Evolutionary conservation across 2,888 invertebrate species (phyloP).

Genomic region (Tholera decimalis): DNA sequence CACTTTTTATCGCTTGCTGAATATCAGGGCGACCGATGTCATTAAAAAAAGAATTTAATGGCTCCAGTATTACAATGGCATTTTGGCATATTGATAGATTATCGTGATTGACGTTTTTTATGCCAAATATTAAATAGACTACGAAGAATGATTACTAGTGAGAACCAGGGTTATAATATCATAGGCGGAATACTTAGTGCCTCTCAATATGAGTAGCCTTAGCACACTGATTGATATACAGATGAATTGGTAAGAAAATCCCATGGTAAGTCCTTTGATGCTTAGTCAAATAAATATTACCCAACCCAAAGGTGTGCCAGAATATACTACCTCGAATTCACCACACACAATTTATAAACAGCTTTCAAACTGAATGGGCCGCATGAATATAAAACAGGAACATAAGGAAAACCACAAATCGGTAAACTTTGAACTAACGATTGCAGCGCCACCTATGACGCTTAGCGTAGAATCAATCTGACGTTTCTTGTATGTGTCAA

Average conservation of each 20-base stretch:
- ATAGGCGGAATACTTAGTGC: background rate
- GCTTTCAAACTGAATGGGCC: conserved; percentile 31
- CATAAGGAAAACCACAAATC: conserved; percentile 56
- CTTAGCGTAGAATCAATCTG: conserved; percentile 26
- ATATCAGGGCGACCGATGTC: conserved; percentile 58
- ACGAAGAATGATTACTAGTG: conserved; percentile 13
- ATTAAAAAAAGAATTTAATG: conserved; percentile 53
- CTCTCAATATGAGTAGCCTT: background rate
- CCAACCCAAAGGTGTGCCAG: conserved; percentile 37
- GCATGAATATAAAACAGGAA: conserved; percentile 43
- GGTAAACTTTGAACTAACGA: conserved; percentile 29
- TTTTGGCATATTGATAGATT: conserved; percentile 45
- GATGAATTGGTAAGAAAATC: conserved; percentile 2
- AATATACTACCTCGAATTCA: conserved; percentile 30
- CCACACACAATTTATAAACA: conserved; percentile 32
- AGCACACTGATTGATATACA: background rate
- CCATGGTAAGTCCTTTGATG: background rate
- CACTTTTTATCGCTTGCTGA: conserved; percentile 44
- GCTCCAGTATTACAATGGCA: conserved; percentile 30
- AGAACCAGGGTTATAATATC: background rate
- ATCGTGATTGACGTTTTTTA: conserved; percentile 27
- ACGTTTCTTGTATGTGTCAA: conserved; percentile 43
- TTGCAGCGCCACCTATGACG: conserved; percentile 40
- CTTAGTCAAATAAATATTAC: conserved; percentile 14
- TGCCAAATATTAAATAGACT: conserved; percentile 30